A percentile compares a stretch with the other conserved stretches of the same genome.
Conservation (phyloP, 2,113 vertebrate species). For the Pseudorasbora parva region DNA sequence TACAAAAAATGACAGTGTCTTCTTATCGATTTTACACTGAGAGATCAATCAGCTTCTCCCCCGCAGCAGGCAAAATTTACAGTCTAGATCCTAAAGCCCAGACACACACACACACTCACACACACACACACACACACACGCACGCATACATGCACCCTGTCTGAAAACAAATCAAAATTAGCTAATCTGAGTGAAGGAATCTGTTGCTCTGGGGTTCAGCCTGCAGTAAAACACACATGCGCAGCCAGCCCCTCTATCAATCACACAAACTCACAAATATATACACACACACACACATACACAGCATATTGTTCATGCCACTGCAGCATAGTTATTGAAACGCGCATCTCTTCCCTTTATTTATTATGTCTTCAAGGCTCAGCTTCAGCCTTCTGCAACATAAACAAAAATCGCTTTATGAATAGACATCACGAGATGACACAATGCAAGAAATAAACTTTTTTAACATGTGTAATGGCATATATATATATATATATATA, state of each 20-base stretch:
- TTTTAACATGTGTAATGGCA: background rate
- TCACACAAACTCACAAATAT: conserved; percentile 1
- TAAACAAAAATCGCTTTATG: conserved; percentile 13
- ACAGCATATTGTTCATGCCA: background rate
- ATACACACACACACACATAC: conserved; percentile 11
- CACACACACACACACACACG: conserved; percentile 19
- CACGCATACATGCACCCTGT: conserved; percentile 7
- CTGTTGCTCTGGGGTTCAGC: conserved; percentile 72
- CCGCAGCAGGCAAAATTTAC: conserved; percentile 98
- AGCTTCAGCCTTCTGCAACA: conserved; percentile 16
- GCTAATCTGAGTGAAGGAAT: conserved; percentile 88
- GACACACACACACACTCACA: conserved; percentile 12
- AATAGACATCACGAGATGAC: background rate
- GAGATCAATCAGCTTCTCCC: conserved; percentile 98
- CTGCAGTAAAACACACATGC: conserved; percentile 21
- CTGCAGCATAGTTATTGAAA: conserved; percentile 21
- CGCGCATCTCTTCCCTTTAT: background rate
- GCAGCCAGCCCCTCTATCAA: background rate
- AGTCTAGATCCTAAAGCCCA: conserved; percentile 75
- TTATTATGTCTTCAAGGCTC: background rate
- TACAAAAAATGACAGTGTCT: conserved; percentile 99
- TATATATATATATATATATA: no score
- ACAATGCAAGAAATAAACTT: no score
- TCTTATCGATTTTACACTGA: conserved; percentile 98
- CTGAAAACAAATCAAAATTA: conserved; percentile 85